Percentiles rank a stretch among this genome's conserved stretches.
Conservation (phyloP, 2,888 invertebrate genomes). For the Sialis fuliginosa region DNA sequence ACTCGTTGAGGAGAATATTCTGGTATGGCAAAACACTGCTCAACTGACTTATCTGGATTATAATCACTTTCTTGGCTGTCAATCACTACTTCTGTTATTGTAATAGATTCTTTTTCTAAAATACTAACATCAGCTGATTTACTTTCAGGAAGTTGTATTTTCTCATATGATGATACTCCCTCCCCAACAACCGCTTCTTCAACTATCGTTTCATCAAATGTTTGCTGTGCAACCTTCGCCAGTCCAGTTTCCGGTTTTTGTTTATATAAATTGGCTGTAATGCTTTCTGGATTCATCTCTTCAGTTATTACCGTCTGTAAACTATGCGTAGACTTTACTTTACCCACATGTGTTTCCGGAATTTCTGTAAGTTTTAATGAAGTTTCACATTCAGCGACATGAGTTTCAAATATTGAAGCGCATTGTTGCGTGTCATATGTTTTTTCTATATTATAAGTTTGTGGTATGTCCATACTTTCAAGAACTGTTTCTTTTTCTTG, state of each 20-base stretch:
- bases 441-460: conserved; percentile 23
- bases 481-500: conserved; percentile 44
- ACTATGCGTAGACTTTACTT: conserved; percentile 28
- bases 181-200: conserved; percentile 35
- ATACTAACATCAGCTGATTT: conserved; percentile 25
- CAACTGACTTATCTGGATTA: conserved; percentile 19
- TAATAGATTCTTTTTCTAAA: conserved; percentile 27
- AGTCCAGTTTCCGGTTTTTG: conserved; percentile 21
- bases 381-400: conserved; percentile 46
- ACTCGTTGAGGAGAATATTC: conserved; percentile 28
- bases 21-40: conserved; percentile 24
- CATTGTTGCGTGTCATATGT: conserved; percentile 39
- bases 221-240: conserved; percentile 24
- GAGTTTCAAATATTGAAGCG: conserved; percentile 40
- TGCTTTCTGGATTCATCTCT: conserved; percentile 24
- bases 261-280: conserved; percentile 18
- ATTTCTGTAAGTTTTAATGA: conserved; percentile 29
- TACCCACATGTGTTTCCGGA: conserved; percentile 33
- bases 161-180: conserved; percentile 26
- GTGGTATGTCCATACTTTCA: conserved; percentile 21
- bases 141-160: conserved; percentile 20
- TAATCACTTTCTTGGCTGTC: conserved; percentile 32
- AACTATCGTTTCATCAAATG: conserved; percentile 28
- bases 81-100: conserved; percentile 28
- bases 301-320: conserved; percentile 33